Percentiles rank a stretch among this genome's conserved stretches.
phyloP scores from a whole-genome alignment of 2,797 vertebrate species.

The Pyrocephalus nanus region DNA sequence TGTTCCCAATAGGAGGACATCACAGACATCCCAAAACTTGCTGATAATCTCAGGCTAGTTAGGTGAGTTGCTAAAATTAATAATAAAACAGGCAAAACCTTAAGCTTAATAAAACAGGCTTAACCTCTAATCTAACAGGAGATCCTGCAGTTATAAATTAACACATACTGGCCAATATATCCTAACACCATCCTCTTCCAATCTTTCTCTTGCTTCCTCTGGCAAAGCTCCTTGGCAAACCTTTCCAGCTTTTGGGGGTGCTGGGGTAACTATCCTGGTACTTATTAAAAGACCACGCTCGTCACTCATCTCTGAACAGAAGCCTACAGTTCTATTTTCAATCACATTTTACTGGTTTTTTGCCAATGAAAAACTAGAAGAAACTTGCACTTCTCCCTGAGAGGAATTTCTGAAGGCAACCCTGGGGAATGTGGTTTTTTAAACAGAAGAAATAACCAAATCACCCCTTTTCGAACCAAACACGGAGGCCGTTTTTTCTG shows the following conservation, averaged over 20 bases:
- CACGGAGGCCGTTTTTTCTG: background rate
- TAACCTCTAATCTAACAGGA: background rate
- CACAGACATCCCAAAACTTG: constrained; percentile 95
- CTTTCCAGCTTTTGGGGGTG: background rate
- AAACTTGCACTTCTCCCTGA: background rate
- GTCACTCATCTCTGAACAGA: background rate
- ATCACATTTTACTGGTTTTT: background rate
- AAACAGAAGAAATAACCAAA: background rate
- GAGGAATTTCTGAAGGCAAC: background rate
- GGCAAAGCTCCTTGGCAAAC: background rate
- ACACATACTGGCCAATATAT: background rate
- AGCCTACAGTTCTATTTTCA: background rate
- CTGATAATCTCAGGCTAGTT: constrained; percentile 91
- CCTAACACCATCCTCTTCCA: background rate
- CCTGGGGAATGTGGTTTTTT: background rate
- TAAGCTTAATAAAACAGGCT: background rate
- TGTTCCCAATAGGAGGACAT: constrained; percentile 92
- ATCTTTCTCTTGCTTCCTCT: background rate
- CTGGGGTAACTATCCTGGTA: background rate
- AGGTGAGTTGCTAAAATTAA: constrained; percentile 81
- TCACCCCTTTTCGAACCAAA: background rate
- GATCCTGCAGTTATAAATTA: background rate
- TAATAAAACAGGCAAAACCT: background rate
- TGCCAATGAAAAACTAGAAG: background rate
- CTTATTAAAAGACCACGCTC: background rate